Base-by-base conservation (phyloP, 2,888 invertebrate species). In the Agonopterix arenella region DNA sequence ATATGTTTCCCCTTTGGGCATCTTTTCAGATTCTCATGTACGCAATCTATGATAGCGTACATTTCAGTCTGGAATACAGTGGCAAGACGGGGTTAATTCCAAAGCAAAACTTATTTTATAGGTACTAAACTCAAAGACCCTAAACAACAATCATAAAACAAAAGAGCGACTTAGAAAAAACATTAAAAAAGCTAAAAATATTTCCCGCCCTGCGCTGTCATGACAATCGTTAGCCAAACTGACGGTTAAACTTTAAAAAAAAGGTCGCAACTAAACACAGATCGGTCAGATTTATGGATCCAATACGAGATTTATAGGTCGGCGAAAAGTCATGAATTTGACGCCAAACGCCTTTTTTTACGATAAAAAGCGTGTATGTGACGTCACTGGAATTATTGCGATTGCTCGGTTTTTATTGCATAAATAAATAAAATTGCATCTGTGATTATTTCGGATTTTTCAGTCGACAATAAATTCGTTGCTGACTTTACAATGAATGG, bases 221-320 rank as follows among this genome's bases (percentile, higher is more conserved):
- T 47, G 47, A 48, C 48, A 48, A 52, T 55, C 55, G 52, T 49
- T 51, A 51, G 48, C 49, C 40, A 5, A 41, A 40, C 47, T 47
- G 50, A 52, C 50, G 50, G 47, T 44, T 8, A 38, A 53, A 46
- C 53, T 48, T 51, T 54, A 52, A 55, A 50, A 60, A 13, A 62
- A 62, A 57, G 60, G 50, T 48, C 57, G 54, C 50, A 52, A 60
- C 65, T 62, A 62, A 64, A 48, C 51, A 42, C 40, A 47, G 65
- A 62, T 66, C 58, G 53, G 50, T 55, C 57, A 64, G 65, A 70
- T 70, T 66, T 68, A 70, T 67, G 56, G 54, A 53, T 59, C 57
- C 59, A 63, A 66, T 62, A 58, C 58, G 52, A 58, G 67, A 71
- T 71, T 71, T 71, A 70, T 71, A 66, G 60, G 66, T 64, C 61